phyloP scores from a whole-genome alignment of 2,113 vertebrate genomes.

The Catharus fuscescens region DNA sequence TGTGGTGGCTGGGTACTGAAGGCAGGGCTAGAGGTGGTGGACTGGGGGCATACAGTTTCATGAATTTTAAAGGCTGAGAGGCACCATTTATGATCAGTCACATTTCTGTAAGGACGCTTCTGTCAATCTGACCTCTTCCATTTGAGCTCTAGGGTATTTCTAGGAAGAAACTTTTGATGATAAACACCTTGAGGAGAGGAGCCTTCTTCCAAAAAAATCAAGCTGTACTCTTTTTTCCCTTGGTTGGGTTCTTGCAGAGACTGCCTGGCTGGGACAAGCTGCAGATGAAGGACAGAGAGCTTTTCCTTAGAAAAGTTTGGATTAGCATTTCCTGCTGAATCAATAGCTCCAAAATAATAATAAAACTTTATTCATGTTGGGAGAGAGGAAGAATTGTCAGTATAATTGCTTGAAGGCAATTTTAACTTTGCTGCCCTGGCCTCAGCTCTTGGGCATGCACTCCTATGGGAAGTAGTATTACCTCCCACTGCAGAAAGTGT shows the following conservation, averaged over 20 bases:
- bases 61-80: background rate
- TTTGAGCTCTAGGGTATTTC: background rate
- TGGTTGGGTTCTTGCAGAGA: background rate
- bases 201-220: background rate
- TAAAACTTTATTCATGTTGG: background rate
- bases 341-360: background rate
- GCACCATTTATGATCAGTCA: background rate
- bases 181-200: background rate
- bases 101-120: background rate
- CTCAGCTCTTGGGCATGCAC: background rate
- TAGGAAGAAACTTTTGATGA: background rate
- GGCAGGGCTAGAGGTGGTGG: background rate
- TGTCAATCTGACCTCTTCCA: background rate
- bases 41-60: background rate
- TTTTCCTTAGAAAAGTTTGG: background rate
- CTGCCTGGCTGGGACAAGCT: background rate
- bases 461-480: background rate
- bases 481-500: background rate
- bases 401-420: background rate
- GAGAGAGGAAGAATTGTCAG: background rate
- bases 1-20: background rate
- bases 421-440: background rate
- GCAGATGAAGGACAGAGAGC: background rate
- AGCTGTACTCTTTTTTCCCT: background rate
- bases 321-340: background rate